A percentile compares a stretch with the other conserved stretches of the same genome.
Conservation (phyloP, 1,140 invertebrate genomes). For the Diachasma alloeum region DNA sequence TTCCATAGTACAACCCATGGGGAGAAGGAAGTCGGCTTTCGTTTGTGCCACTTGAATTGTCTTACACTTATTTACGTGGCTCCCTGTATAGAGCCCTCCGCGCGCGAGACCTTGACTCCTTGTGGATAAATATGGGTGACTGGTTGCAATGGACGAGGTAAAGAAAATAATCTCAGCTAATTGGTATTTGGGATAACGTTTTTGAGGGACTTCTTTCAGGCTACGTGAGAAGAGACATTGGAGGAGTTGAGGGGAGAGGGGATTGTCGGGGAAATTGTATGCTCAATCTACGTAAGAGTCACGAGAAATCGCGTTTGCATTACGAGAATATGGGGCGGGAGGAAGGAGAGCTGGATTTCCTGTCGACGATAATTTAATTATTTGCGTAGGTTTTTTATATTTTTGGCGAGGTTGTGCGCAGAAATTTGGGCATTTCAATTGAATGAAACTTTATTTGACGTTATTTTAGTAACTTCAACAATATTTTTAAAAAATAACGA, state of each 20-base stretch:
- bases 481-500: too few relatives aligned
- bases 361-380: neutral
- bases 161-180: neutral
- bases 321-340: neutral
- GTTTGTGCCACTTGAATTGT: conserved; percentile 7
- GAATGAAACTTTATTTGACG: too few relatives aligned
- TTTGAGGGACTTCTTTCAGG: neutral
- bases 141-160: neutral
- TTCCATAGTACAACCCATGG: neutral
- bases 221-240: neutral
- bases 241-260: neutral
- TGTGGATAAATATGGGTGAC: neutral
- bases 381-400: neutral
- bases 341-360: neutral
- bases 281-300: neutral
- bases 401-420: neutral
- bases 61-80: neutral
- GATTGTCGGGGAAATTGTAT: neutral
- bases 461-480: too few relatives aligned
- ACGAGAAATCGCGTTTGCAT: neutral
- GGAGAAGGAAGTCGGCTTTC: conserved; percentile 3
- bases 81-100: neutral
- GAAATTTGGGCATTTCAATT: too few relatives aligned
- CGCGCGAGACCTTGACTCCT: neutral
- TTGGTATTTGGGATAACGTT: neutral